phyloP scores from a whole-genome alignment of 2,888 invertebrate genomes.

The Eupsilia transversa region DNA sequence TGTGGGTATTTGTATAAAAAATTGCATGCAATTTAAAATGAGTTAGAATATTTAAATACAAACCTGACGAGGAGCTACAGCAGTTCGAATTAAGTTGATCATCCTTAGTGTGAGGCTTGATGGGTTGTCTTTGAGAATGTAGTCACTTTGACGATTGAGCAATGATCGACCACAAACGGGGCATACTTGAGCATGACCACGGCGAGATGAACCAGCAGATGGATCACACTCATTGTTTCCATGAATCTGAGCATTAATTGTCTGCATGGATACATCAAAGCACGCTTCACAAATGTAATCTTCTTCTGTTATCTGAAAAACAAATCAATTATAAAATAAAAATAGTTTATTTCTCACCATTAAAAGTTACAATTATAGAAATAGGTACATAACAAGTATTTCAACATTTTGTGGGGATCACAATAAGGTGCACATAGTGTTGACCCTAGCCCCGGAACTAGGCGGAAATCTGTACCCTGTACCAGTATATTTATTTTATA shows the following conservation, averaged over 20 bases:
- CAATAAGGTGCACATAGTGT: too few relatives aligned
- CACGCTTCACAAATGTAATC: conserved; percentile 32
- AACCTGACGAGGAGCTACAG: conserved; percentile 34
- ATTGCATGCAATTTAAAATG: not conserved
- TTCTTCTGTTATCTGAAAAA: conserved; percentile 22
- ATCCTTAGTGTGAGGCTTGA: conserved; percentile 28
- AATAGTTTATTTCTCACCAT: too few relatives aligned
- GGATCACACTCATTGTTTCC: conserved; percentile 36
- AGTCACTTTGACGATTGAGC: conserved; percentile 26
- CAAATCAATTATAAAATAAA: too few relatives aligned
- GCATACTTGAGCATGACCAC: conserved; percentile 39
- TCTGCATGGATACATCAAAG: conserved; percentile 32
- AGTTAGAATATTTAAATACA: conserved; percentile 26
- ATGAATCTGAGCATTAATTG: conserved; percentile 36
- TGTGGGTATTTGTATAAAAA: not conserved
- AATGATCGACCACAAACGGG: conserved; percentile 31
- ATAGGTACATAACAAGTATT: too few relatives aligned
- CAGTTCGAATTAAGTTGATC: conserved; percentile 19
- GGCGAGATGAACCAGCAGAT: conserved; percentile 33
- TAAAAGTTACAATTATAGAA: too few relatives aligned
- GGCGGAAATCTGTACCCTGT: too few relatives aligned
- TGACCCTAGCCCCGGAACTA: too few relatives aligned
- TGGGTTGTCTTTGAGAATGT: conserved; percentile 20
- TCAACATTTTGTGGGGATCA: too few relatives aligned
- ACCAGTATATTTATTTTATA: too few relatives aligned